Percentiles rank a stretch among this genome's conserved stretches.
These are phyloP conservation scores for Drosophila ogumai DNA, from an alignment of 1,140 invertebrate species.

Conservation along the genomic window DNA sequence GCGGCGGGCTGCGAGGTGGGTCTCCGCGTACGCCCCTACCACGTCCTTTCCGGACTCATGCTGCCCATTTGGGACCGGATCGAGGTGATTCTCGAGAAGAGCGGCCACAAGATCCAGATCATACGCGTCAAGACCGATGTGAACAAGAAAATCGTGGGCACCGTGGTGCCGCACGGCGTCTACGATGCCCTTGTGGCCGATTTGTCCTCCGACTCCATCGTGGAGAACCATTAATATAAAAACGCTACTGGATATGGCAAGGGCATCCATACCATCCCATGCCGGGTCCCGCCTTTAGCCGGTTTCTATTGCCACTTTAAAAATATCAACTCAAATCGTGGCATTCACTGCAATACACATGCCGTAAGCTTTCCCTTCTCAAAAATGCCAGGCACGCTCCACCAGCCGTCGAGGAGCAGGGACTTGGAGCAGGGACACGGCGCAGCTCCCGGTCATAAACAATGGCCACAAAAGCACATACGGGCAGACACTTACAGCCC, in stretches of 20 bases:
- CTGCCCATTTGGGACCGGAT: slow-evolving; percentile 70
- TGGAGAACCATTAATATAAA: slow-evolving; percentile 32
- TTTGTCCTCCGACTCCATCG: slow-evolving; percentile 45
- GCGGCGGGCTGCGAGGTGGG: slow-evolving; percentile 49
- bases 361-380: slow-evolving; percentile 57
- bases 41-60: slow-evolving; percentile 67
- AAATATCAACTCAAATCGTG: slow-evolving; percentile 79
- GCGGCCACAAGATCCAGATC: slow-evolving; percentile 63
- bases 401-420: slow-evolving; percentile 21
- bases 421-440: not conserved
- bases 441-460: slow-evolving; percentile 67
- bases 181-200: slow-evolving; percentile 57
- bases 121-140: slow-evolving; percentile 60
- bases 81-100: slow-evolving; percentile 50
- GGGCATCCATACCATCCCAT: slow-evolving; percentile 1
- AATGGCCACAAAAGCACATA: slow-evolving; percentile 61
- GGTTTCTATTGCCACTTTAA: slow-evolving; percentile 59
- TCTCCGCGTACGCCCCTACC: slow-evolving; percentile 58
- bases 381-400: slow-evolving; percentile 75
- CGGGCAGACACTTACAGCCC: slow-evolving; percentile 44
- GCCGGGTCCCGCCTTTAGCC: slow-evolving; percentile 1
- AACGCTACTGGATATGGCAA: not conserved
- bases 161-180: slow-evolving; percentile 56
- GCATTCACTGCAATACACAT: slow-evolving; percentile 65
- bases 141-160: slow-evolving; percentile 68